Conservation (phyloP, 1,140 invertebrate genomes). For the Hydropsyche tenuis region DNA sequence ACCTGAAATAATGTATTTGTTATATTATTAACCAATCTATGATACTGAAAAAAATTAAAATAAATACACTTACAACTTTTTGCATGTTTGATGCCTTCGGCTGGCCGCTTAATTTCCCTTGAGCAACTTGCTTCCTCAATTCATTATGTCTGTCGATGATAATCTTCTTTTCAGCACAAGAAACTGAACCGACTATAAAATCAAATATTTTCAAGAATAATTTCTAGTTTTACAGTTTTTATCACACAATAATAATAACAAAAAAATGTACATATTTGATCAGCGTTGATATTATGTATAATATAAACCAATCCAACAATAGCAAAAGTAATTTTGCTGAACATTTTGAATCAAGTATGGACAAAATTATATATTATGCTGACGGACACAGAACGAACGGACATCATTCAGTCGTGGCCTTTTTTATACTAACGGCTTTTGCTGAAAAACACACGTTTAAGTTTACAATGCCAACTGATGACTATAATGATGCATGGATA, state of each 20-base stretch:
- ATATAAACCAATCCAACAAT: no score
- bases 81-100: conserved; percentile 42
- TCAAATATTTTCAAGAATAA: background rate
- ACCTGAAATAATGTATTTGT: conserved; percentile 29
- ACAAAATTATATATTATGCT: no score
- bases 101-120: conserved; percentile 21
- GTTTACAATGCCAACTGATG: background rate
- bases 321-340: no score
- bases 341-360: no score
- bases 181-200: conserved; percentile 7
- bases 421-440: background rate
- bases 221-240: background rate
- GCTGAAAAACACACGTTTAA: conserved; percentile 1
- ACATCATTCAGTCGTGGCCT: background rate
- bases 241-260: background rate
- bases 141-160: conserved; percentile 40
- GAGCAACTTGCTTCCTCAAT: conserved; percentile 32
- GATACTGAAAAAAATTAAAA: no score
- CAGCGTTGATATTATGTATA: background rate
- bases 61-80: conserved; percentile 31
- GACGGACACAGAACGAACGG: background rate
- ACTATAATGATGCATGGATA: background rate
- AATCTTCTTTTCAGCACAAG: conserved; percentile 38
- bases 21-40: no score
- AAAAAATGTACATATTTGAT: background rate